These are phyloP conservation scores for Lophura nycthemera DNA, from an alignment of 2,113 vertebrate genomes.

Conservation along the genomic window DNA sequence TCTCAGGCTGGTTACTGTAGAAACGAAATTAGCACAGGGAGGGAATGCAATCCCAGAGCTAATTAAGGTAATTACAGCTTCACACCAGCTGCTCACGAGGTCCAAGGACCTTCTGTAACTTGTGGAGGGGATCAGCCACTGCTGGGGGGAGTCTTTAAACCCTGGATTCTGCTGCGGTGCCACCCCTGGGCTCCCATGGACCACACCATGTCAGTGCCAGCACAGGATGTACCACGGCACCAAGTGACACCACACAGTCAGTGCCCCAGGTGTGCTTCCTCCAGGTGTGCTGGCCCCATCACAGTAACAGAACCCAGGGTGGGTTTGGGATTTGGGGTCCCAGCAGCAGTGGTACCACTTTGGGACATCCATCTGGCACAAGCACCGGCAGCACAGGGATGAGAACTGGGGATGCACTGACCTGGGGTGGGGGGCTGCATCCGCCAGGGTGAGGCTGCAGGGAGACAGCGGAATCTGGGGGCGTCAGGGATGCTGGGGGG, in stretches of 20 bases:
- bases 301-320: background rate
- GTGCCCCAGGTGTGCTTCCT: background rate
- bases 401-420: rapidly evolving
- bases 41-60: conserved; percentile 74
- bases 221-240: background rate
- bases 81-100: conserved; percentile 76
- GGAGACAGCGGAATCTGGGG: background rate
- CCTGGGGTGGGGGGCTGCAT: background rate
- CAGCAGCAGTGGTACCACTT: background rate
- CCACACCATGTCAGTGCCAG: rapidly evolving
- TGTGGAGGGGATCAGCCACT: conserved; percentile 47
- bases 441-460: rapidly evolving
- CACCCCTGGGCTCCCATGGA: background rate
- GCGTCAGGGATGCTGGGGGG: background rate
- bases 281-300: background rate
- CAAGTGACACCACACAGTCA: background rate
- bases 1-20: conserved; percentile 75
- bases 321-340: background rate
- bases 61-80: conserved; percentile 79
- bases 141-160: conserved; percentile 20
- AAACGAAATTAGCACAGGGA: conserved; percentile 73
- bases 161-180: background rate
- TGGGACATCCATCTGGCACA: background rate
- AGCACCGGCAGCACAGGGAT: background rate
- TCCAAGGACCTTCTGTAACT: conserved; percentile 75